Conservation (phyloP, 92 coral and sea anemone species). For the Siderastrea radians region DNA sequence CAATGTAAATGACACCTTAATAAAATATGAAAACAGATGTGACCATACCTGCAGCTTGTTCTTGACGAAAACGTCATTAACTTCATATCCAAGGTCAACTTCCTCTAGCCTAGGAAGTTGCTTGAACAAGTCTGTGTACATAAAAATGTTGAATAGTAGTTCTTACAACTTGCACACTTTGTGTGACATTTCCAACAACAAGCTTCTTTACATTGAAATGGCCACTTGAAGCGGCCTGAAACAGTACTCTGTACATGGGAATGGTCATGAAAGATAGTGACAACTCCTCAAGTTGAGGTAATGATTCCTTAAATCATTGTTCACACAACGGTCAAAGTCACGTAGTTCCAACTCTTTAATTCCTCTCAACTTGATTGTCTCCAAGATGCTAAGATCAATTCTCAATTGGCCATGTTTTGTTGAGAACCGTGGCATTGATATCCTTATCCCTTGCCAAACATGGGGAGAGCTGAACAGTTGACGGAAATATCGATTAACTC, state of each 20-base stretch:
- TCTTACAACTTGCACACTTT: too few species aligned
- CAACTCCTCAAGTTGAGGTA: slow-evolving; percentile 8
- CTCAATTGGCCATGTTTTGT: background rate
- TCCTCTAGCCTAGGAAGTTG: background rate
- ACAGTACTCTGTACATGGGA: background rate
- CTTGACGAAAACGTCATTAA: too few species aligned
- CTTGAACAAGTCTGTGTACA: background rate
- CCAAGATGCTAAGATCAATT: background rate
- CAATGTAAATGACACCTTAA: too few species aligned
- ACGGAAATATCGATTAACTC: slow-evolving; percentile 14
- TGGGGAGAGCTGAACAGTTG: slow-evolving; percentile 15
- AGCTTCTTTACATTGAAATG: slow-evolving; percentile 2
- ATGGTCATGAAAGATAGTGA: background rate
- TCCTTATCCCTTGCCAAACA: slow-evolving; percentile 2
- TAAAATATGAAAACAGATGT: too few species aligned
- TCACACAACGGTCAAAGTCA: too few species aligned
- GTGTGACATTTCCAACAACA: background rate
- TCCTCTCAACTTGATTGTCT: slow-evolving; percentile 13
- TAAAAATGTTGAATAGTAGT: background rate
- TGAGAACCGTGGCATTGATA: background rate
- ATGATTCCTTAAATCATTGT: background rate
- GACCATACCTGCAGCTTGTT: too few species aligned
- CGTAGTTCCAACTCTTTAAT: background rate
- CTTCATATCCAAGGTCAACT: background rate
- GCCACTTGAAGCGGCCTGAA: background rate